Evolutionary conservation across 1,140 invertebrate genomes (phyloP).

Genomic region (Euwallacea fornicatus): DNA sequence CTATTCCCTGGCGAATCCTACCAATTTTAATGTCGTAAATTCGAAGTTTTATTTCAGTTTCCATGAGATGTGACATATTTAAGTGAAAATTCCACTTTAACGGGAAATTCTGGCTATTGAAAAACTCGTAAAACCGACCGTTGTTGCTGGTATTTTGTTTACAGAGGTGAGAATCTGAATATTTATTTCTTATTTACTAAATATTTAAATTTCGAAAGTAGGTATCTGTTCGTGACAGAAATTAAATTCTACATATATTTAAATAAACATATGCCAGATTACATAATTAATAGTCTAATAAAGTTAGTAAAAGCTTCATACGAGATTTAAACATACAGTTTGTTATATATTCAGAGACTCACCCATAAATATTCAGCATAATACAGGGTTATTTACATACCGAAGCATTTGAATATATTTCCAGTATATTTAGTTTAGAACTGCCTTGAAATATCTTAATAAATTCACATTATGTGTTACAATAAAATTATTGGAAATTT

Average conservation of each 20-base stretch:
- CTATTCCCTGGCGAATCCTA: too few species aligned
- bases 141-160: too few species aligned
- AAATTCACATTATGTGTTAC: background rate
- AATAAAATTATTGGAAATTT: background rate
- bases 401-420: conserved; percentile 6
- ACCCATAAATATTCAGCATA: conserved; percentile 6
- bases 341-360: conserved; percentile 3
- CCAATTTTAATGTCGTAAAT: too few species aligned
- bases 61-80: too few species aligned
- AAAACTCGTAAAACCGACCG: too few species aligned
- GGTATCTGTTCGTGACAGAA: background rate
- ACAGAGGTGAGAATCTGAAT: too few species aligned
- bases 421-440: background rate
- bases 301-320: conserved; percentile 6
- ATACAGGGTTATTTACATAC: background rate
- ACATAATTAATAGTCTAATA: conserved; percentile 5
- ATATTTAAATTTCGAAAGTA: too few species aligned
- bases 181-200: too few species aligned
- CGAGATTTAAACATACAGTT: background rate
- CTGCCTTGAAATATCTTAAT: conserved; percentile 2
- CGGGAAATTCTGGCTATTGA: too few species aligned
- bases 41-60: too few species aligned
- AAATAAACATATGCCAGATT: conserved; percentile 6
- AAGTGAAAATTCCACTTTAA: too few species aligned
- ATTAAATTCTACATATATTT: conserved; percentile 1